Evolutionary conservation across 2,888 invertebrate genomes (phyloP).

Genomic region (Anthoptus insignis): DNA sequence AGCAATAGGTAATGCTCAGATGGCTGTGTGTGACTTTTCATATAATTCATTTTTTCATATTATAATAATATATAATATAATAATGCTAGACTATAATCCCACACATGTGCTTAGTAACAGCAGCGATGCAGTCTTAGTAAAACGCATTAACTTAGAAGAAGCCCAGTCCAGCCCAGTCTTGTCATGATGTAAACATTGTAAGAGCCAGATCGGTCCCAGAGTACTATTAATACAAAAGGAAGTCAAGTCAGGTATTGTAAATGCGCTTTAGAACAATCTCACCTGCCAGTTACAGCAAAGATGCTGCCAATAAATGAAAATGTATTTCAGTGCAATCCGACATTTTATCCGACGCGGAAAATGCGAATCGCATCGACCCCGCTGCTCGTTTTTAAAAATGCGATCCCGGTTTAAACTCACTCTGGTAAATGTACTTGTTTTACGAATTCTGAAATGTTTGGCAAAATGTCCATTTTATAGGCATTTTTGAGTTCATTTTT

Average conservation of each 20-base stretch:
- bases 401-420: conserved; percentile 27
- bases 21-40: too few relatives aligned
- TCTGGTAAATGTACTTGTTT: conserved; percentile 26
- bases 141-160: too few relatives aligned
- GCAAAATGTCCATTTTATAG: conserved; percentile 3
- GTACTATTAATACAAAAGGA: not conserved
- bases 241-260: not conserved
- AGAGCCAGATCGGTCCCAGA: too few relatives aligned
- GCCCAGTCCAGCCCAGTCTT: too few relatives aligned
- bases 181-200: too few relatives aligned
- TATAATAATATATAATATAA: too few relatives aligned
- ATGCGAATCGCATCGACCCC: conserved; percentile 30
- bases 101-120: too few relatives aligned
- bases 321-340: conserved; percentile 39
- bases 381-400: conserved; percentile 33
- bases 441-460: conserved; percentile 7
- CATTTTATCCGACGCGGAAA: conserved; percentile 37
- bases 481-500: not conserved
- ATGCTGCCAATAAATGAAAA: conserved; percentile 43
- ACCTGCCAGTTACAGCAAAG: conserved; percentile 30
- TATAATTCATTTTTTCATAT: too few relatives aligned
- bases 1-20: too few relatives aligned
- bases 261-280: conserved; percentile 18
- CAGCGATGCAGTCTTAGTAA: too few relatives aligned
- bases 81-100: too few relatives aligned